phyloP scores from a whole-genome alignment of 2,113 vertebrate genomes.

The Proteles cristata region DNA sequence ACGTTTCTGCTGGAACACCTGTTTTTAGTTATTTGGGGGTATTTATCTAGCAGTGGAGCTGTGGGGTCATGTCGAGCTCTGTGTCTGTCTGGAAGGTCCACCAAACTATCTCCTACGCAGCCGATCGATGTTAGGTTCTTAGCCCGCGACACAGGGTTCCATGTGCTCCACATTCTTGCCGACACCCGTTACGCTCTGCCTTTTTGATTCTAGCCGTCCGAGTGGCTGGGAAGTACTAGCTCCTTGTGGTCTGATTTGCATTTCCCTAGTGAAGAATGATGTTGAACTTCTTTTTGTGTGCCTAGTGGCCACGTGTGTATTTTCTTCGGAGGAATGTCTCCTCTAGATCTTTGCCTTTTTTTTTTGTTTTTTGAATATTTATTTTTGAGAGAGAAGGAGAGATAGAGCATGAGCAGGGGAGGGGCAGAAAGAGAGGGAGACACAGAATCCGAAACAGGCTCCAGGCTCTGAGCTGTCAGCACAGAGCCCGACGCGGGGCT shows the following conservation, averaged over 20 bases:
- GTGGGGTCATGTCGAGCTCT: not conserved
- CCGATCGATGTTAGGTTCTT: too few species aligned
- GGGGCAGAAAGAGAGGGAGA: too few species aligned
- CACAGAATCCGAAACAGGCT: too few species aligned
- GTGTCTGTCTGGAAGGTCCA: not conserved
- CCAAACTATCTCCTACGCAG: not conserved
- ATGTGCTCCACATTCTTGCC: rapidly evolving
- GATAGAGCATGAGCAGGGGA: too few species aligned
- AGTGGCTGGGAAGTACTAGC: not conserved
- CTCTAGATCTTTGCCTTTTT: not conserved
- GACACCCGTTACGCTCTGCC: not conserved
- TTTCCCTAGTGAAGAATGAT: not conserved
- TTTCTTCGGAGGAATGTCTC: not conserved
- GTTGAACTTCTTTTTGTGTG: not conserved
- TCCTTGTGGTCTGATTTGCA: not conserved
- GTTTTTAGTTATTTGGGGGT: not conserved
- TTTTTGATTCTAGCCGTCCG: not conserved
- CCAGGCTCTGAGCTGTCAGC: too few species aligned
- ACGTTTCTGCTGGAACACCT: not conserved
- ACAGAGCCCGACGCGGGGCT: too few species aligned
- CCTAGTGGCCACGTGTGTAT: not conserved
- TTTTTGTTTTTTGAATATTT: not conserved
- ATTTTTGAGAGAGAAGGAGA: too few species aligned
- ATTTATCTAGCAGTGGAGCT: not conserved
- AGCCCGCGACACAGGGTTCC: not conserved